A percentile compares a stretch with the other conserved stretches of the same genome.
Evolutionary conservation across 2,888 invertebrate genomes (phyloP).

Genomic region (Diplolepis rosae): DNA sequence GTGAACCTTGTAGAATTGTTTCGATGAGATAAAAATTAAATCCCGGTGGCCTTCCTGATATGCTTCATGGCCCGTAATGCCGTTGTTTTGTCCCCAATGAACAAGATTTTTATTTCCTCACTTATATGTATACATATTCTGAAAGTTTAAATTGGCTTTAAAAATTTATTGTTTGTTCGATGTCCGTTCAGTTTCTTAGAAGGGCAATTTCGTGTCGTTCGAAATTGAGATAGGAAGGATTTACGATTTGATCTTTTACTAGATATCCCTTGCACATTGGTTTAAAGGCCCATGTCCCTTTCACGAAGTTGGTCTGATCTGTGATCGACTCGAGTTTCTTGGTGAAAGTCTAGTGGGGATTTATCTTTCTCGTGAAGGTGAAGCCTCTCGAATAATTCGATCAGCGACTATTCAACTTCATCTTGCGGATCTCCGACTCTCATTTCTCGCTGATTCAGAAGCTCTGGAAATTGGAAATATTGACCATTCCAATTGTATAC

Average conservation of each 20-base stretch:
- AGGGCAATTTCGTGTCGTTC: constrained; percentile 15
- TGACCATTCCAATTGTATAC: background rate
- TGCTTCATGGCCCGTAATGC: background rate
- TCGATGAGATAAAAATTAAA: background rate
- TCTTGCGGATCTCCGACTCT: background rate
- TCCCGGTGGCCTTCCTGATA: background rate
- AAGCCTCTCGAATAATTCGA: background rate
- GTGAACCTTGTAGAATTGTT: background rate
- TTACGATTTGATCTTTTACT: constrained; percentile 13
- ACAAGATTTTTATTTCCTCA: background rate
- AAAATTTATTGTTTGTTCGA: constrained; percentile 24
- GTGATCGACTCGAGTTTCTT: constrained; percentile 19
- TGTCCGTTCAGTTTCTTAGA: constrained; percentile 10
- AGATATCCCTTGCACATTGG: constrained; percentile 16
- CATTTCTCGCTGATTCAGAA: background rate
- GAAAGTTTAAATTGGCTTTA: constrained; percentile 5
- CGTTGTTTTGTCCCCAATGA: background rate
- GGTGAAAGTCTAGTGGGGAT: constrained; percentile 17
- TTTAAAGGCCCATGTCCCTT: constrained; percentile 11
- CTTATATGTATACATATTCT: background rate
- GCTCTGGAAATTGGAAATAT: background rate
- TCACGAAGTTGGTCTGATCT: constrained; percentile 16
- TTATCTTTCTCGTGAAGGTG: constrained; percentile 5
- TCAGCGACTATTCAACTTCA: background rate
- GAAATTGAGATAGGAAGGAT: constrained; percentile 18